Base-by-base conservation (phyloP, 2,888 invertebrate species). In the Mimachlamys varia region DNA sequence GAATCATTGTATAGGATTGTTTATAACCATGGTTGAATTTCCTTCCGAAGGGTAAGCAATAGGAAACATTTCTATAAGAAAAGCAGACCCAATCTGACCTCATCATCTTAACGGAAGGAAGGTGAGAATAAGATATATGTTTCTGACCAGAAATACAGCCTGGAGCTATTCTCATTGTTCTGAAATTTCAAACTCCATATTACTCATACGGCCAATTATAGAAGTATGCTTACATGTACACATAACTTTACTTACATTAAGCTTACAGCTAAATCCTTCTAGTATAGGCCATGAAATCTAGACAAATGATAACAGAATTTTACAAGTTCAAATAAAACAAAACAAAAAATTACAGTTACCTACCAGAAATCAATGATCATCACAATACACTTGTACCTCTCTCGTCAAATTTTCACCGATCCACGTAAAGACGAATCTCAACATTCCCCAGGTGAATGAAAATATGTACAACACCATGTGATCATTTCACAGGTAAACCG, bases 401-500 rank as follows among this genome's bases (percentile, higher is more conserved):
- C 76, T 12, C 7, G 4, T 76, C 33, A 76, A 27, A 76, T 62
- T 62, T 62, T 62, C 17, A 62, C 27, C 12, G 13, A 76, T 76
- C 33, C 27, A 22, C 76, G 27, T 76, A 76, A 5, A 33, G 76
- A 27, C 27, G 27, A 76, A 76, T 12, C 22, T 76, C 12, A 12
- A 76, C 76, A 76, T 76, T 76, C 76, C 76, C 27, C 17, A 27
- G 33, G 76, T 76, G 76, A 76, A 76, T 76, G 76, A 76, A n/a
- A 76, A 13, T 76, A 76, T 33, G 27, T 27, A 76, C 27, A 10
- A 76, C 22, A 76, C 33, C 76, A 76, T 76, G 76, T 76, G 76
- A 76, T 33, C 12, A 27, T 33, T 76, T 76, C 76, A 76, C 33
- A 76, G 76, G 33, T 76, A 76, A 27, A 76, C 76, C 33, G 76